Percentiles rank a stretch among this genome's conserved stretches.
Conservation (phyloP, 64 coral and sea anemone genomes). For the Trachythela sp. region DNA sequence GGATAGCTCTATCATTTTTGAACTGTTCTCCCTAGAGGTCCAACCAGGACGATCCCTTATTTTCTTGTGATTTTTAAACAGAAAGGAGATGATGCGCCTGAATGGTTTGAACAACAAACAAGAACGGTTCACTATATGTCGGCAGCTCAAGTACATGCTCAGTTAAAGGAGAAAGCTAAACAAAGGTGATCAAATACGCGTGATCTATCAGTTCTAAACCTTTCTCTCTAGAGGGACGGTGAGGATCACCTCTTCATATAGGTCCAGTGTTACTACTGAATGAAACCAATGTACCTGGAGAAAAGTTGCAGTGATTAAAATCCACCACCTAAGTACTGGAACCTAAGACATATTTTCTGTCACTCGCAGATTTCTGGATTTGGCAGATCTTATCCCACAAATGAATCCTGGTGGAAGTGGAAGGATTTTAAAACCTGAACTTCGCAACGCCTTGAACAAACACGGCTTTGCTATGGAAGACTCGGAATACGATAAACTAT, state of each 20-base stretch:
- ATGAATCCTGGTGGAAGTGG: constrained; percentile 88
- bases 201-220: too few species aligned
- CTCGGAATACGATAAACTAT: constrained; percentile 92
- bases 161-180: constrained; percentile 91
- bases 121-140: constrained; percentile 64
- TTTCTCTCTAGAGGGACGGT: too few species aligned
- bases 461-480: constrained; percentile 97
- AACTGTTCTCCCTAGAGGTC: too few species aligned
- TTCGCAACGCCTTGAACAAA: constrained; percentile 92
- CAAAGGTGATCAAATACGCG: constrained; percentile 91
- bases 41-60: not conserved
- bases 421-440: constrained; percentile 75
- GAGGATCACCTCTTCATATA: too few species aligned
- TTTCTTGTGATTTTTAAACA: not conserved
- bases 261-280: too few species aligned
- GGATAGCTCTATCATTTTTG: too few species aligned
- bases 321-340: too few species aligned
- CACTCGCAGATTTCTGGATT: constrained; percentile 71
- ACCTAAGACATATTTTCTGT: too few species aligned
- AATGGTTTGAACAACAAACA: constrained; percentile 84
- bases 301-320: too few species aligned
- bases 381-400: constrained; percentile 89
- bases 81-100: constrained; percentile 73
- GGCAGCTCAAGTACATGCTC: constrained; percentile 85
- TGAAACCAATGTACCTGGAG: too few species aligned